Evolutionary conservation across 2,113 vertebrate genomes (phyloP).

Genomic region (Elachura formosa): DNA sequence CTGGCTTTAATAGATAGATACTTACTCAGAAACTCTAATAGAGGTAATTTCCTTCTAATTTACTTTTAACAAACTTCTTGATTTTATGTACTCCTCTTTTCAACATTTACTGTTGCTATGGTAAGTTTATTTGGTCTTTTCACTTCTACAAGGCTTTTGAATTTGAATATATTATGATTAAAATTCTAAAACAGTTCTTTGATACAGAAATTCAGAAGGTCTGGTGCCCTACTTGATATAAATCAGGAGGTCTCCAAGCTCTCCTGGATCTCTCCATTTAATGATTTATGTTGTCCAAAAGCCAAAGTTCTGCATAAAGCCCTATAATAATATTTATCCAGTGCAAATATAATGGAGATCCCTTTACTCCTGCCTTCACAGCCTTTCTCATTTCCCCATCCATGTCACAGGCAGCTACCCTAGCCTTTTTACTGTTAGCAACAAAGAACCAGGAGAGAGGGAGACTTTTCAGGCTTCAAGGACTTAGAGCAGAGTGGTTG

Average conservation of each 20-base stretch:
- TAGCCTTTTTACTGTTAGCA: background rate
- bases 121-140: background rate
- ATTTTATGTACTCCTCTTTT: background rate
- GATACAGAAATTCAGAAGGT: background rate
- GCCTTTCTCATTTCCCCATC: background rate
- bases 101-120: background rate
- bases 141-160: background rate
- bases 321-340: background rate
- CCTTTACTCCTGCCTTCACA: background rate
- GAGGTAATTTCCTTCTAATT: background rate
- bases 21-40: background rate
- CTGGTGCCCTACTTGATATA: background rate
- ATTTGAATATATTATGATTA: background rate
- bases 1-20: background rate
- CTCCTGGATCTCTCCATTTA: background rate
- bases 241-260: background rate
- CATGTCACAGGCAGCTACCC: background rate
- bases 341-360: background rate
- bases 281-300: background rate
- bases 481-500: background rate
- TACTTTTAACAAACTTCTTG: background rate
- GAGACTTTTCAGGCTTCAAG: conserved; percentile 24
- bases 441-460: background rate
- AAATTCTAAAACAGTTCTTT: background rate
- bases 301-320: background rate